phyloP scores from a whole-genome alignment of 2,113 vertebrate genomes.

The Agelaius tricolor region DNA sequence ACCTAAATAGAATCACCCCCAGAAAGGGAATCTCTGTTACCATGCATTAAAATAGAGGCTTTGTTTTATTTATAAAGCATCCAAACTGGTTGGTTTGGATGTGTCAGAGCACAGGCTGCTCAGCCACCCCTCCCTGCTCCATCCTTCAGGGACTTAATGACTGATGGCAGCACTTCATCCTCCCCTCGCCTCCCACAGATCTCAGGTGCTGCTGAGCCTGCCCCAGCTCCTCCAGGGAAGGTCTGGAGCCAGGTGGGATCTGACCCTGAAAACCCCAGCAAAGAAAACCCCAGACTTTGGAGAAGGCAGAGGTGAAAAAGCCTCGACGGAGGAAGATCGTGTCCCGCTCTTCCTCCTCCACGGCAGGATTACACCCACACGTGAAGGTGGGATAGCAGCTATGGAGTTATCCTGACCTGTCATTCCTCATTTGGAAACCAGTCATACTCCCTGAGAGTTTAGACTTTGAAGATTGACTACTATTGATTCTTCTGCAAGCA shows the following conservation, averaged over 20 bases:
- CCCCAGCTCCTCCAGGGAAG: neutral
- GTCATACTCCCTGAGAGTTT: neutral
- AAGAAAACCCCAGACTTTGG: neutral
- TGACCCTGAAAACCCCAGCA: neutral
- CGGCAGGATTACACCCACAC: neutral
- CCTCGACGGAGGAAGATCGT: neutral
- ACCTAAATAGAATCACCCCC: constrained; percentile 40
- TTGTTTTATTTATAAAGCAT: constrained; percentile 56
- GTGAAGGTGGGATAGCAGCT: neutral
- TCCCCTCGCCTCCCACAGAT: neutral
- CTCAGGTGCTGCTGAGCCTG: neutral
- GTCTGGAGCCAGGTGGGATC: neutral
- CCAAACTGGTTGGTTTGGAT: constrained; percentile 51
- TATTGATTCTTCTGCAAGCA: constrained; percentile 63
- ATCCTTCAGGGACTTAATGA: neutral
- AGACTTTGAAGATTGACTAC: constrained; percentile 56
- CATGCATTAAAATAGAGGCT: constrained; percentile 27
- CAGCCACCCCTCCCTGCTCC: constrained; percentile 13
- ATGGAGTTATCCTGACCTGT: constrained; percentile 19
- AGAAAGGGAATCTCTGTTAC: constrained; percentile 49
- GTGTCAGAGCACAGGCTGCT: constrained; percentile 27
- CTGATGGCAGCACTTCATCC: neutral
- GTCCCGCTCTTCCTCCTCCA: neutral
- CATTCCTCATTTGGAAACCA: constrained; percentile 47
- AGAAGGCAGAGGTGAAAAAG: neutral